Conservation (phyloP, 2,888 invertebrate species). For the Agonum fuliginosum region DNA sequence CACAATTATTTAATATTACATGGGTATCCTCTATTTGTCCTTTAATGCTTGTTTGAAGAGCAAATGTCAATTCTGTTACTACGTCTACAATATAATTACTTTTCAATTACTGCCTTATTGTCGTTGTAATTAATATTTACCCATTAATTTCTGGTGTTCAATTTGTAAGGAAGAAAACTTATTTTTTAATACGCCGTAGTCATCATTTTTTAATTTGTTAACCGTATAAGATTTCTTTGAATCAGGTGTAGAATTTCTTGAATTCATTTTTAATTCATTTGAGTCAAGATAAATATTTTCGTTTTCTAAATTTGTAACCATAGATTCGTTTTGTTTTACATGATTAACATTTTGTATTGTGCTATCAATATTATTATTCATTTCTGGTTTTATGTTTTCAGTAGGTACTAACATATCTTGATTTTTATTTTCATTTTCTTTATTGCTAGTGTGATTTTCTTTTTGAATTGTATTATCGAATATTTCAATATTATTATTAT, state of each 20-base stretch:
- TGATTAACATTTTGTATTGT: background rate
- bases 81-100: slow-evolving; percentile 70
- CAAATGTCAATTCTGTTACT: slow-evolving; percentile 77
- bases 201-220: slow-evolving; percentile 52
- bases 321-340: slow-evolving; percentile 15
- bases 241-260: slow-evolving; percentile 27
- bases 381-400: background rate
- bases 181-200: slow-evolving; percentile 69
- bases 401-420: background rate
- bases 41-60: slow-evolving; percentile 76
- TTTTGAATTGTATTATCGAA: too few species aligned
- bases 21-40: slow-evolving; percentile 74
- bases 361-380: background rate
- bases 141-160: slow-evolving; percentile 72
- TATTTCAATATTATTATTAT: slow-evolving; percentile 9
- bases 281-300: slow-evolving; percentile 29
- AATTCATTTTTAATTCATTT: slow-evolving; percentile 24
- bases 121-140: slow-evolving; percentile 61
- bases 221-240: slow-evolving; percentile 10
- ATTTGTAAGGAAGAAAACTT: slow-evolving; percentile 70
- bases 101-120: background rate
- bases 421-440: background rate
- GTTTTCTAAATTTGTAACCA: slow-evolving; percentile 34
- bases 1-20: slow-evolving; percentile 72
- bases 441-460: background rate